Percentiles rank a stretch among this genome's conserved stretches.
These are phyloP conservation scores for Pantala flavescens DNA, from an alignment of 1,140 invertebrate species.

Conservation along the genomic window DNA sequence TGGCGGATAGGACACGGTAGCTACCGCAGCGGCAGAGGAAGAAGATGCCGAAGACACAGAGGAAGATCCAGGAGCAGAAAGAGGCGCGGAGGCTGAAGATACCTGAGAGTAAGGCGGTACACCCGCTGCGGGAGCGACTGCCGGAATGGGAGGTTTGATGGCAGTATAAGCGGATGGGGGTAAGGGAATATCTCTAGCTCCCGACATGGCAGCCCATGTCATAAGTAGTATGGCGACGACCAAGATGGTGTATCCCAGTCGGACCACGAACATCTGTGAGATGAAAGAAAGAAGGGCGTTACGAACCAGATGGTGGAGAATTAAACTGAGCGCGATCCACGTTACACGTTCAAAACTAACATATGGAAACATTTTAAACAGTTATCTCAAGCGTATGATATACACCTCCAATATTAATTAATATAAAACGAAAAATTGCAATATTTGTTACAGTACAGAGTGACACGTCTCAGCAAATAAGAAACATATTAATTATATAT, in stretches of 20 bases:
- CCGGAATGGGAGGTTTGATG: neutral
- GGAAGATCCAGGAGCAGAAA: neutral
- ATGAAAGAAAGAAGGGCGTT: neutral
- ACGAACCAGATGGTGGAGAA: too few relatives aligned
- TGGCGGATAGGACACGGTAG: slow-evolving; percentile 51
- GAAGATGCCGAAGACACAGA: neutral
- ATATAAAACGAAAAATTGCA: too few relatives aligned
- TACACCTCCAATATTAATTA: too few relatives aligned
- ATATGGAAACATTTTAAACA: too few relatives aligned
- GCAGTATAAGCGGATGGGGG: neutral
- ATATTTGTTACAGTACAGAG: too few relatives aligned
- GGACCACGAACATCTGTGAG: slow-evolving; percentile 5
- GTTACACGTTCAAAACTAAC: too few relatives aligned
- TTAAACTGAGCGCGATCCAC: too few relatives aligned
- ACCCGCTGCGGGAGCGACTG: neutral
- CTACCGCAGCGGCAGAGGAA: slow-evolving; percentile 26
- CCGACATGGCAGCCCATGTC: neutral
- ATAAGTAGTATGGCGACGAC: neutral
- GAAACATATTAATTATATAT: too few relatives aligned
- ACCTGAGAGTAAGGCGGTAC: neutral
- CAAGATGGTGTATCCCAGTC: neutral
- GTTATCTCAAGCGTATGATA: too few relatives aligned
- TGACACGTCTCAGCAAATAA: too few relatives aligned
- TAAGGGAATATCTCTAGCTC: neutral
- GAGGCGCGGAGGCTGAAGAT: neutral